Evolutionary conservation across 2,113 vertebrate species (phyloP), one percentile per base, ranked within the genome.

Genomic region (Perccottus glenii): DNA sequence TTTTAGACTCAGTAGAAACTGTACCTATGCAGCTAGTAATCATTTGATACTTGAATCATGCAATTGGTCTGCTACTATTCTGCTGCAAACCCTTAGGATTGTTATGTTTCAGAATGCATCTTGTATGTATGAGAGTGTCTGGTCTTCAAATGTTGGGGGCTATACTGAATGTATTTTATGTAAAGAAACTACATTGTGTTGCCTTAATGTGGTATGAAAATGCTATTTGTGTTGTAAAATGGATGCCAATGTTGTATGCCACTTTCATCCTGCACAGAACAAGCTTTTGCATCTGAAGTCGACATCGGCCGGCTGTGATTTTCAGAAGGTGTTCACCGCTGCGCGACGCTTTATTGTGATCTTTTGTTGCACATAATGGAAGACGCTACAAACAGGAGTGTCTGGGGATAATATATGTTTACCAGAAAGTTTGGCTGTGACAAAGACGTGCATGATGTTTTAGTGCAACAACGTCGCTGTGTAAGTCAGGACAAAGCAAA

Each of bases 191-290:
- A 40, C 38, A 46, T 46, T n/a, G 45, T 47, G 5, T 47, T 47
- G 11, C 11, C 4, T 9, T 62, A 55, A 70, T 35, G 72, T 7
- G 6, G 15, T 36, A 60, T 67, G 51, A 45, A 64, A 66, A 75
- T 49, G 48, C 27, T 52, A 11, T 64, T 67, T 53, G 44, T 59
- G 42, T 46, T 61, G 64, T 52, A 73, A 82, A 72, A 70, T 48
- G 60, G 59, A 68, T 11, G 50, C 57, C 58, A 45, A 56, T 70
- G 68, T 44, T 70, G 38, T 65, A 63, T 68, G 48, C 51, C 64
- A 57, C 48, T 80, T 70, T 48, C 51, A 68, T 52, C 46, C 32
- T 6, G 40, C 7, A 6, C 45, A 42, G 2, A 67, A 60, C 16
- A 53, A 11, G 55, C 49, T 33, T 73, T 50, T 53, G 35, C 43